phyloP scores from a whole-genome alignment of 2,797 vertebrate species.

The Muscicapa comitata region DNA sequence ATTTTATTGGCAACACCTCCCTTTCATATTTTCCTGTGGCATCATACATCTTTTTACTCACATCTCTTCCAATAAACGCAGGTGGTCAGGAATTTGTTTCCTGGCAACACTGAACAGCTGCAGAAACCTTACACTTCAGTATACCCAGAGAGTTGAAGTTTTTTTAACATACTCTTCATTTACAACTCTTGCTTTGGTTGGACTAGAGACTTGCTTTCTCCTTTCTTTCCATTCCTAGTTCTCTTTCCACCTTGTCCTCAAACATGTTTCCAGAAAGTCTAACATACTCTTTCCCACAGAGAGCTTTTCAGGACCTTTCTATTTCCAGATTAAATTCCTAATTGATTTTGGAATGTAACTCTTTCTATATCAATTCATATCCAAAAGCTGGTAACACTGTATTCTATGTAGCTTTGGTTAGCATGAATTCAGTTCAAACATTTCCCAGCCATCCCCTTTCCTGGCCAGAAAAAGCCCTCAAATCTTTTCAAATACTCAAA shows the following conservation, averaged over 20 bases:
- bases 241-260: background rate
- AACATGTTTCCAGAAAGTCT: background rate
- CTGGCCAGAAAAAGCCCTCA: background rate
- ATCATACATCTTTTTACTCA: background rate
- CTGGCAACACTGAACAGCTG: slow-evolving; percentile 17
- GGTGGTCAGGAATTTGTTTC: slow-evolving; percentile 44
- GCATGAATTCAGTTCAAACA: background rate
- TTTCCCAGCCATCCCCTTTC: background rate
- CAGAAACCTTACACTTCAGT: background rate
- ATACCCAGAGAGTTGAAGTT: background rate
- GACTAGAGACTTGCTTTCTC: background rate
- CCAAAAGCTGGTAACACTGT: background rate
- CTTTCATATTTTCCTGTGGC: background rate
- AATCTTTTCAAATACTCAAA: background rate
- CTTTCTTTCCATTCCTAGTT: background rate
- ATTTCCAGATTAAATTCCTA: background rate
- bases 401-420: background rate
- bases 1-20: background rate
- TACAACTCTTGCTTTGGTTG: slow-evolving; percentile 31
- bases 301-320: background rate
- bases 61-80: slow-evolving; percentile 5
- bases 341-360: background rate
- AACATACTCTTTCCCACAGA: background rate
- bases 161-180: background rate
- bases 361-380: background rate